Percentiles rank a stretch among this genome's conserved stretches.
These are phyloP conservation scores for Lagenorhynchus albirostris DNA, from an alignment of 2,113 vertebrate genomes.

Conservation along the genomic window DNA sequence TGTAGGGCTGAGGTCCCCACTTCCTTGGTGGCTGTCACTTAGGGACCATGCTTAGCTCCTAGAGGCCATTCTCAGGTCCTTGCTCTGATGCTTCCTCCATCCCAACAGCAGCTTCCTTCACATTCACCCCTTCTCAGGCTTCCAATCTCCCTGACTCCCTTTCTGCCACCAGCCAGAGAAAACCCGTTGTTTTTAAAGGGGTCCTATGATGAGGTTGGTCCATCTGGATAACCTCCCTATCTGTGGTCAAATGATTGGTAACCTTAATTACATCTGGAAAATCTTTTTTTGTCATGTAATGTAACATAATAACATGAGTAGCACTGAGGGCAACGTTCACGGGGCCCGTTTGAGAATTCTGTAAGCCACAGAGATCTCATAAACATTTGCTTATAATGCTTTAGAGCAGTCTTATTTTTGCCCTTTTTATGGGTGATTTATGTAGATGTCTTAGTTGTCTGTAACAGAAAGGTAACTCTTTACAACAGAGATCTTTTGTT, in stretches of 20 bases:
- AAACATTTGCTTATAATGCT: neutral
- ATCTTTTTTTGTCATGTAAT: neutral
- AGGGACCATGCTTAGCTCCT: neutral
- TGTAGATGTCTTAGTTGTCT: neutral
- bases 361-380: neutral
- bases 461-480: constrained; percentile 13
- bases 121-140: neutral
- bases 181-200: neutral
- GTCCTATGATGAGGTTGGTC: neutral
- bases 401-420: neutral
- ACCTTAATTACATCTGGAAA: neutral
- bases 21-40: neutral
- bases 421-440: constrained; percentile 12
- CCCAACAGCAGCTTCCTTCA: neutral
- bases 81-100: neutral
- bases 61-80: neutral
- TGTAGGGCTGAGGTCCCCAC: neutral
- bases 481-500: neutral
- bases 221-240: neutral
- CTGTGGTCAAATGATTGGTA: neutral
- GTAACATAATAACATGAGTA: neutral
- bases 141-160: neutral
- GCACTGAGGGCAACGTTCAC: neutral
- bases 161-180: neutral
- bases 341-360: neutral